A percentile compares a stretch with the other conserved stretches of the same genome.
phyloP scores from a whole-genome alignment of 2,113 vertebrate genomes.

The Cyanocitta stelleri region DNA sequence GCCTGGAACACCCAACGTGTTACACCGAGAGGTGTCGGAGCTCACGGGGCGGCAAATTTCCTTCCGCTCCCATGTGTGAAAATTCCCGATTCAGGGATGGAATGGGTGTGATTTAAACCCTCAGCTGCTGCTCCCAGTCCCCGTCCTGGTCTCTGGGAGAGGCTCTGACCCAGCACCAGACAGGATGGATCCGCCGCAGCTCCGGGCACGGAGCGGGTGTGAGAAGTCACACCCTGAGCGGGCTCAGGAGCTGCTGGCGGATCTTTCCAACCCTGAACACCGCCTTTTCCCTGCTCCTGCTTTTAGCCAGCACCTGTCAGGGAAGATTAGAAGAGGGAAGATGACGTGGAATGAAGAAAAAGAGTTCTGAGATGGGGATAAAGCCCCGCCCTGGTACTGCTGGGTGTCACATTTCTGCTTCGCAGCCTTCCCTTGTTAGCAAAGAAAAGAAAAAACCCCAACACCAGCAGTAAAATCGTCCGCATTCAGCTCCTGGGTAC shows the following conservation, averaged over 20 bases:
- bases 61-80: not conserved
- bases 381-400: not conserved
- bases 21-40: not conserved
- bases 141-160: too few species aligned
- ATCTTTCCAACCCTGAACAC: not conserved
- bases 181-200: not conserved
- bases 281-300: not conserved
- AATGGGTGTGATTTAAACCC: not conserved
- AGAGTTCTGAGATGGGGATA: not conserved
- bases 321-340: not conserved
- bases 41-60: rapidly evolving
- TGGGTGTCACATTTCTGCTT: not conserved
- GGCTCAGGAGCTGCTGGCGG: not conserved
- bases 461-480: not conserved
- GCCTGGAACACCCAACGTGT: rapidly evolving
- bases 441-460: not conserved
- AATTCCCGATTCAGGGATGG: not conserved
- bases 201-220: not conserved
- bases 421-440: not conserved
- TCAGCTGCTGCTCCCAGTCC: not conserved
- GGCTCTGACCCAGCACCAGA: not conserved
- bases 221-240: not conserved
- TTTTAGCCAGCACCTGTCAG: not conserved
- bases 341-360: not conserved
- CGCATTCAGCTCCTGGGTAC: not conserved